These are phyloP conservation scores for Drosophila watanabei DNA, from an alignment of 1,140 invertebrate species.

Conservation along the genomic window DNA sequence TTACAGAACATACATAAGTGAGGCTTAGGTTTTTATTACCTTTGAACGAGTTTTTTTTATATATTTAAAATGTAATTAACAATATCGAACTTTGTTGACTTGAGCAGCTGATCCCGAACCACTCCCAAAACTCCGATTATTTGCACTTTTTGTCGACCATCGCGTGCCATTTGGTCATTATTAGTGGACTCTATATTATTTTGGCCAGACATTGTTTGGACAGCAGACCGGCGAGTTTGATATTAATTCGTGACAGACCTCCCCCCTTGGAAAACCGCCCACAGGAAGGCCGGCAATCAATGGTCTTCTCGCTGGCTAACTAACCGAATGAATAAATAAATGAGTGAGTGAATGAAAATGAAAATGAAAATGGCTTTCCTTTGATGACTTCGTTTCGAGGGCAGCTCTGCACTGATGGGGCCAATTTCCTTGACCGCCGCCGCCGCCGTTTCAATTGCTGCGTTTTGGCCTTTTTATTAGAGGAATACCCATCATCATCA, in stretches of 20 bases:
- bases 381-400: conserved; percentile 66
- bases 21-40: not conserved
- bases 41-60: not conserved
- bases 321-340: conserved; percentile 39
- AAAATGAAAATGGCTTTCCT: conserved; percentile 50
- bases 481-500: conserved; percentile 50
- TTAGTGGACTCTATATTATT: conserved; percentile 47
- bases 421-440: conserved; percentile 16
- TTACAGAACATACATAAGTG: not conserved
- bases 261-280: conserved; percentile 14
- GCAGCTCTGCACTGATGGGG: conserved; percentile 25
- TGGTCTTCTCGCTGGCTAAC: conserved; percentile 44
- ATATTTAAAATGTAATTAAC: conserved; percentile 10
- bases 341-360: conserved; percentile 33
- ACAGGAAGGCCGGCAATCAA: conserved; percentile 55
- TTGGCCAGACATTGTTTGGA: conserved; percentile 44
- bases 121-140: conserved; percentile 25
- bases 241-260: conserved; percentile 69
- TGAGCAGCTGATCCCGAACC: conserved; percentile 25
- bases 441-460: conserved; percentile 38
- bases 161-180: conserved; percentile 70
- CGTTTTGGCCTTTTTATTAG: conserved; percentile 62
- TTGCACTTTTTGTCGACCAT: conserved; percentile 43
- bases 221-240: conserved; percentile 64
- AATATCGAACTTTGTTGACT: not conserved